Conservation (phyloP, 2,113 vertebrate species). For the Petroica traversi region DNA sequence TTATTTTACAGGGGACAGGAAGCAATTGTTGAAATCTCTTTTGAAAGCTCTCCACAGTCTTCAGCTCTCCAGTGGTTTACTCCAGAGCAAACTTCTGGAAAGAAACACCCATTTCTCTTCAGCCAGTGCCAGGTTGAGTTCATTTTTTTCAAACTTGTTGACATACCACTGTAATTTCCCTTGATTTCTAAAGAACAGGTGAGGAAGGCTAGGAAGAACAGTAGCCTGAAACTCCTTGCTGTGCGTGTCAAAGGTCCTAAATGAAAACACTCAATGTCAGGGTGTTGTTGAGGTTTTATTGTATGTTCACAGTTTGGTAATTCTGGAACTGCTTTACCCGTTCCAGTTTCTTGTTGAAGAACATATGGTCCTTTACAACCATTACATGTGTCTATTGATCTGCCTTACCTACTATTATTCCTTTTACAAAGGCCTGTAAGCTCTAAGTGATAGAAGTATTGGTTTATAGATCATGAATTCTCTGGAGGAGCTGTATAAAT, state of each 20-base stretch:
- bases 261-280: not conserved
- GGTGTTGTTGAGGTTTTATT: not conserved
- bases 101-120: constrained; percentile 91
- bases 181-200: not conserved
- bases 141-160: not conserved
- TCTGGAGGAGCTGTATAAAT: not conserved
- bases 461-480: not conserved
- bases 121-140: constrained; percentile 91
- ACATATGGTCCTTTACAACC: not conserved
- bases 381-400: not conserved
- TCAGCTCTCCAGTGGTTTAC: constrained; percentile 93
- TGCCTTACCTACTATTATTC: not conserved
- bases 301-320: not conserved
- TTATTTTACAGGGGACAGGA: constrained; percentile 86
- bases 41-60: constrained; percentile 89
- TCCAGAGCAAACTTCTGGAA: constrained; percentile 93
- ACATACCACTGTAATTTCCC: not conserved
- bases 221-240: not conserved
- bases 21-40: constrained; percentile 86
- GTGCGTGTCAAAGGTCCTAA: not conserved
- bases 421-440: not conserved
- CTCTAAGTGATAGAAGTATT: not conserved
- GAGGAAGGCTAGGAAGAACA: not conserved
- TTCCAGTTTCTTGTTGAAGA: not conserved
- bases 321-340: not conserved